Base-by-base conservation (phyloP, 2,113 vertebrate genomes). In the Gila orcuttii region DNA sequence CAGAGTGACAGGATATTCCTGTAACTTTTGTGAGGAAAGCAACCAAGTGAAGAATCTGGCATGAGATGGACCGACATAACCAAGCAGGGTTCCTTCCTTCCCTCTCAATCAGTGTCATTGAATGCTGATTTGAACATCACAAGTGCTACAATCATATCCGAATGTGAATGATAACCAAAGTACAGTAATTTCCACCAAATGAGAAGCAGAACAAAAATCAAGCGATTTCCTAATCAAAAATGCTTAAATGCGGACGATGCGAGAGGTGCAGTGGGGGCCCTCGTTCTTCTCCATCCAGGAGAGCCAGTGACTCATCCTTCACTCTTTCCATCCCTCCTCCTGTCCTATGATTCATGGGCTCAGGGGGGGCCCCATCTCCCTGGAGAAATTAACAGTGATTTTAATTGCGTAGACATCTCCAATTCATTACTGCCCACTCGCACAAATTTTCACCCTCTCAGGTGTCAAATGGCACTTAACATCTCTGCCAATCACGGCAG, bases 391-490 rank as follows among this genome's bases (percentile, higher is more conserved):
- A 95, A 93, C 91, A 95, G 94, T 92, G 93, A 93, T 94, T 94
- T 95, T 95, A 95, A 95, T 96, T 94, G 94, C 92, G 90, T 91
- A 91, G 92, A 93, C 92, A 92, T 94, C 93, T 95, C 92, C 94
- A 94, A 95, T 94, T 95, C 93, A 95, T 94, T 95, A 94, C 92
- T 91, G 92, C 92, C 92, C 91, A 89, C 89, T 91, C 87, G 74
- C 88, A 92, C 88, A 89, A 91, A 92, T 94, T 93, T 94, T 92
- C 92, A 92, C 92, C 90, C 92, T 93, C 92, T 94, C 92, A 89
- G 92, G 93, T 95, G 95, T 95, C 95, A 95, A 95, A 95, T 92
- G 93, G 93, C 94, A 94, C 94, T 96, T 95, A 95, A 95, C 95
- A 94, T 94, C 92, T 89, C 94, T 95, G 95, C 95, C 95, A 94